These are phyloP conservation scores for Ophioninae sp. DNA, from an alignment of 2,888 invertebrate species.

Conservation along the genomic window DNA sequence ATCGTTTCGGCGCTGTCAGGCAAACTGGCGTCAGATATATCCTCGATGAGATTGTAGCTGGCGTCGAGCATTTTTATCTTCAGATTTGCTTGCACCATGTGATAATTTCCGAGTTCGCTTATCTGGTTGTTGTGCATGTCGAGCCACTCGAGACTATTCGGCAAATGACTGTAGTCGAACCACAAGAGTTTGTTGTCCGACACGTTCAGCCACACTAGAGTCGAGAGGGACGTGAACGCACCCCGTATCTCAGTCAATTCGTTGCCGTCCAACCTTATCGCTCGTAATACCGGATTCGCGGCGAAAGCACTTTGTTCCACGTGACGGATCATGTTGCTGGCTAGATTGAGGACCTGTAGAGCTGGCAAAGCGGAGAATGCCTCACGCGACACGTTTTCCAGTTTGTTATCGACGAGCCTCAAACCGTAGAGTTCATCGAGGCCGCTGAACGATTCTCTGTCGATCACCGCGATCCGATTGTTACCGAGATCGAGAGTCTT, in stretches of 20 bases:
- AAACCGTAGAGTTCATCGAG: conserved; percentile 89
- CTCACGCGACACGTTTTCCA: conserved; percentile 88
- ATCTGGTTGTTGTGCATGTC: conserved; percentile 92
- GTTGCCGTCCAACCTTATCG: conserved; percentile 90
- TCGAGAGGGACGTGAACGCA: conserved; percentile 88
- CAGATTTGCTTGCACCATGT: conserved; percentile 85
- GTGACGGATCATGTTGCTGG: conserved; percentile 89
- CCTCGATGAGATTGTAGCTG: conserved; percentile 87
- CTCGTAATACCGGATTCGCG: conserved; percentile 87
- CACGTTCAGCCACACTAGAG: conserved; percentile 90
- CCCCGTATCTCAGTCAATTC: conserved; percentile 89
- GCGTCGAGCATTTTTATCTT: conserved; percentile 90
- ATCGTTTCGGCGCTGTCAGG: conserved; percentile 89
- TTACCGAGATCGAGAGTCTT: conserved; percentile 91
- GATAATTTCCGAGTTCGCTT: conserved; percentile 88
- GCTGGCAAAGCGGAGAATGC: conserved; percentile 88
- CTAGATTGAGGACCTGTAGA: conserved; percentile 90
- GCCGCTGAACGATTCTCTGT: conserved; percentile 88
- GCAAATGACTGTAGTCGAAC: conserved; percentile 92
- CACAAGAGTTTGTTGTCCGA: conserved; percentile 89
- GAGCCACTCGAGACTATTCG: conserved; percentile 88
- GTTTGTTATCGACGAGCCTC: conserved; percentile 90
- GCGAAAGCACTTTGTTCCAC: conserved; percentile 91
- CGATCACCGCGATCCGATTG: conserved; percentile 88
- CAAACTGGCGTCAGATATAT: conserved; percentile 86